Percentiles rank a stretch among this genome's conserved stretches.
Evolutionary conservation across 1,140 invertebrate species (phyloP).

Genomic region (Drosophila pruinosa): DNA sequence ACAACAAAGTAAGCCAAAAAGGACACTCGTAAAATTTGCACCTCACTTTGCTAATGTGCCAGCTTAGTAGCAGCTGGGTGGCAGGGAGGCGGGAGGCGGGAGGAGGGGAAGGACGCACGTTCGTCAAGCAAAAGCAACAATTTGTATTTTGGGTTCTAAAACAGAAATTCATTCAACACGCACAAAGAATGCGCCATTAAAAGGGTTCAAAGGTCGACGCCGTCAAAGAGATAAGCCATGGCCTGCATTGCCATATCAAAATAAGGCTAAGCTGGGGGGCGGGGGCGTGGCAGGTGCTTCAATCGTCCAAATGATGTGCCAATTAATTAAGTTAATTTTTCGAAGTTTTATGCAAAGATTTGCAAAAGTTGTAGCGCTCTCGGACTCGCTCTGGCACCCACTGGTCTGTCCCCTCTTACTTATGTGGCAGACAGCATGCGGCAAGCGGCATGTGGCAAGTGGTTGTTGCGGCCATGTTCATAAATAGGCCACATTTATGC

Average conservation of each 20-base stretch:
- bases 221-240: background rate
- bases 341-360: conserved; percentile 29
- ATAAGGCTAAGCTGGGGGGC: background rate
- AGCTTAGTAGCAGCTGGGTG: conserved; percentile 51
- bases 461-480: conserved; percentile 13
- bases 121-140: conserved; percentile 1
- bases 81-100: background rate
- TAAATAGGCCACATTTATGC: conserved; percentile 47
- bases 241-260: background rate
- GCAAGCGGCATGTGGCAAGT: background rate
- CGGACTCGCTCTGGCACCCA: background rate
- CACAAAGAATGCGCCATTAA: conserved; percentile 36
- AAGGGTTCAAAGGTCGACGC: conserved; percentile 48
- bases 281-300: background rate
- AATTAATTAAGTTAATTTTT: conserved; percentile 64
- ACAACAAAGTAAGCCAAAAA: conserved; percentile 38
- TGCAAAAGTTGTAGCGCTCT: too few species aligned
- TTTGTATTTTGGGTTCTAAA: conserved; percentile 19
- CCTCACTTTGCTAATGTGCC: conserved; percentile 75
- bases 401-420: background rate
- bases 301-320: conserved; percentile 42
- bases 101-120: conserved; percentile 4
- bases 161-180: conserved; percentile 32
- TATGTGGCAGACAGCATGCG: too few species aligned
- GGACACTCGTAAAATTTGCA: conserved; percentile 77